Conservation (phyloP, 2,797 vertebrate genomes). For the Cynodonichthys magdalenae region DNA sequence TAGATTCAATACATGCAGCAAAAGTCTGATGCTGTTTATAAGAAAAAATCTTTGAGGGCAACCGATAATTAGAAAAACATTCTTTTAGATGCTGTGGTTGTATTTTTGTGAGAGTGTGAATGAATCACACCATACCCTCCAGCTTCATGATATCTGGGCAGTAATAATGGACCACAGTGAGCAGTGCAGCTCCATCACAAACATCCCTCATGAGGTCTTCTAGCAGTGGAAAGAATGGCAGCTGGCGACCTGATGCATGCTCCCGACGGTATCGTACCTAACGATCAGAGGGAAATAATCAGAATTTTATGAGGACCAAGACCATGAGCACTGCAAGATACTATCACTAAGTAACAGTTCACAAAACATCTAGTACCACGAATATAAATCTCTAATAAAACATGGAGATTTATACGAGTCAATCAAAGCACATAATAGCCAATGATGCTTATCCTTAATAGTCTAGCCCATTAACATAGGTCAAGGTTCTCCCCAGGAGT, state of each 20-base stretch:
- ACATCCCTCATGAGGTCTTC: conserved; percentile 95
- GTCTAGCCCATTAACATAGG: conserved; percentile 3
- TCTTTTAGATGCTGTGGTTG: not conserved
- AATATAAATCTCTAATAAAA: conserved; percentile 20
- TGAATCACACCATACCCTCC: conserved; percentile 87
- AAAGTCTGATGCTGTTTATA: not conserved
- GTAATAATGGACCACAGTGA: conserved; percentile 94
- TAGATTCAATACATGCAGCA: conserved; percentile 31
- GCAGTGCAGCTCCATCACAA: conserved; percentile 92
- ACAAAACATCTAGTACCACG: conserved; percentile 34
- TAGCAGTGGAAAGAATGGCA: conserved; percentile 91
- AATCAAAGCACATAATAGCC: conserved; percentile 30
- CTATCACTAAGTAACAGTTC: not conserved
- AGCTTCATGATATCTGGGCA: conserved; percentile 96
- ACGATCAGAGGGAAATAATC: conserved; percentile 49
- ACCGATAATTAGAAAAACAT: conserved; percentile 10
- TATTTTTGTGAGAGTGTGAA: not conserved
- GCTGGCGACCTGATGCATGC: conserved; percentile 87
- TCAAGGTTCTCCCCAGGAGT: conserved; percentile 61
- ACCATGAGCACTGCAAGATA: not conserved
- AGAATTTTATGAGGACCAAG: conserved; percentile 7
- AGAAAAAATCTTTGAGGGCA: not conserved
- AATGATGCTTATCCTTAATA: conserved; percentile 29
- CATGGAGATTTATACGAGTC: conserved; percentile 20
- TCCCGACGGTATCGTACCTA: conserved; percentile 96